Base-by-base conservation (phyloP, 53 echinoderm and acorn worm species). In the Antedon mediterranea region DNA sequence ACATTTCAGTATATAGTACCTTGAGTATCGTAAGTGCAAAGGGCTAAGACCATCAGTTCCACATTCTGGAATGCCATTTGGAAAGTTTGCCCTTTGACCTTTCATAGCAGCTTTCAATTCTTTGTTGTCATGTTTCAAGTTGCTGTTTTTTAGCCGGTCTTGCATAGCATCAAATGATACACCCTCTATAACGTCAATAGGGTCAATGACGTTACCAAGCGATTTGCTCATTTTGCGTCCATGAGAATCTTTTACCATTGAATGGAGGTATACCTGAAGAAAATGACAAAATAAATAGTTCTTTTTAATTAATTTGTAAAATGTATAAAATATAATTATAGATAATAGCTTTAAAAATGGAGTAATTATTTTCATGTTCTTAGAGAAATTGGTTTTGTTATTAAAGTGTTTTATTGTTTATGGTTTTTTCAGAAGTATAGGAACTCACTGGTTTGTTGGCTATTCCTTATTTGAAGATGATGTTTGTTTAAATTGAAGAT, bases 201-300 rank as follows among this genome's bases (percentile, higher is more conserved):
- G 98, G 76, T 98, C 98, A 32, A 98, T 98, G 72, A 98, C 93
- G 75, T 93, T 98, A 0, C 98, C 98, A 31, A 98, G 87, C 18
- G 98, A 98, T 78, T 98, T 93, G 88, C 98, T 98, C 92, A 98
- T 98, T 82, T 98, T 98, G 43, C 98, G 85, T 4, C 92, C 98
- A 76, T 97, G 98, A 5, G 92, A 92, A 79, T 97, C 98, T 2
- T 98, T 78, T 32, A 92, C 98, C 98, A 97, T 88, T 43, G 98
- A 89, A 76, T 97, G 98, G 0, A 97, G 86, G 82, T 90, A 92
- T 78, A 57, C 57, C 57, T 57, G 41, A 5, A 41, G 13, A 23
- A 6, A 23, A 57, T 3, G 57, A 6, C 4, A 37, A 37, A 11
- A 37, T 37, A 37, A 37, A 37, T 37, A 11, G 4, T 11, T 4